Evolutionary conservation across 1,140 invertebrate species (phyloP).

Genomic region (Drosophila lacertosa): DNA sequence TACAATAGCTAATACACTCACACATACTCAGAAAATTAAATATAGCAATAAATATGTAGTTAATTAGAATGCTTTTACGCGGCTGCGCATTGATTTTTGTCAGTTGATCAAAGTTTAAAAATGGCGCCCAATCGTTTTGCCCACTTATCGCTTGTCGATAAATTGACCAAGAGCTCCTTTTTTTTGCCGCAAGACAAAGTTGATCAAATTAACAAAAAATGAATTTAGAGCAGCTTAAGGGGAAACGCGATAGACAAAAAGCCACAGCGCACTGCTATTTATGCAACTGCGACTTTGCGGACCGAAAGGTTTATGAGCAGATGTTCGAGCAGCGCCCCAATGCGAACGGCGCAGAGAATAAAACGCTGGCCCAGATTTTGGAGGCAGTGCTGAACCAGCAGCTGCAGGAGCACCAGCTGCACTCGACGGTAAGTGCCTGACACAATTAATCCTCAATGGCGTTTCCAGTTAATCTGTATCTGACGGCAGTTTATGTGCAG

Average conservation of each 20-base stretch:
- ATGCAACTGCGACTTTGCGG: constrained; percentile 22
- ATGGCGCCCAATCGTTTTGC: neutral
- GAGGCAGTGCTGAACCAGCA: constrained; percentile 3
- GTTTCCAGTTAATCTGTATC: no score
- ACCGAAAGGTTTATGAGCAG: constrained; percentile 30
- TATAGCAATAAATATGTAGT: no score
- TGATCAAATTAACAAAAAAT: neutral
- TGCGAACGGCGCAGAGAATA: constrained; percentile 7
- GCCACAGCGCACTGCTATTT: constrained; percentile 16
- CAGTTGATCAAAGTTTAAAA: no score
- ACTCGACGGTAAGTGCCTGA: constrained; percentile 22
- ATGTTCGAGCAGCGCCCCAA: constrained; percentile 32
- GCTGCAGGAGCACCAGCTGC: constrained; percentile 12
- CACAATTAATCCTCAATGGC: no score
- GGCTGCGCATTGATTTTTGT: no score
- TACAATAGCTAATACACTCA: no score
- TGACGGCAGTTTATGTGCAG: constrained; percentile 26
- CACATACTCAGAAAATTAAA: no score
- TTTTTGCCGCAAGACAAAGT: neutral
- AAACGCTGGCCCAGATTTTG: constrained; percentile 19
- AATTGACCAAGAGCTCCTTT: neutral
- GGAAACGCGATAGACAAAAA: neutral
- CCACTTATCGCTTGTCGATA: neutral
- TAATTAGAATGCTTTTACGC: no score
- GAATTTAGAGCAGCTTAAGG: neutral